These are phyloP conservation scores for Trichopoda pennipes DNA, from an alignment of 2,888 invertebrate species.

Conservation along the genomic window DNA sequence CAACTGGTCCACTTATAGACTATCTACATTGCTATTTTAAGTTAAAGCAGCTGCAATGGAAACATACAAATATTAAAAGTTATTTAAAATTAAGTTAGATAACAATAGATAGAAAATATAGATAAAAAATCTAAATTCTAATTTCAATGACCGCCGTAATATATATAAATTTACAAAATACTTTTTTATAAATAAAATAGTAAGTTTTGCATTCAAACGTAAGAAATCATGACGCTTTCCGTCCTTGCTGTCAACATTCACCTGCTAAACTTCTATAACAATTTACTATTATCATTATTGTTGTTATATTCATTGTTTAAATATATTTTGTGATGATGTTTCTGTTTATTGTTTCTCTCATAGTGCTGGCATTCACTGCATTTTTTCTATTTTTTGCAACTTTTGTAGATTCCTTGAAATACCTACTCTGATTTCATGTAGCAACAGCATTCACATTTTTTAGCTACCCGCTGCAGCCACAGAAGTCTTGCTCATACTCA, in stretches of 20 bases:
- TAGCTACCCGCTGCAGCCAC: not conserved
- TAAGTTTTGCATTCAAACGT: not conserved
- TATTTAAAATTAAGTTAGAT: too few relatives aligned
- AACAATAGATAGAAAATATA: too few relatives aligned
- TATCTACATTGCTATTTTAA: too few relatives aligned
- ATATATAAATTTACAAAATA: not conserved
- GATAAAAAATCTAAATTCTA: too few relatives aligned
- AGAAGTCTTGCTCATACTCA: constrained; percentile 27
- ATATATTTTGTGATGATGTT: constrained; percentile 43
- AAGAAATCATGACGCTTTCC: constrained; percentile 36
- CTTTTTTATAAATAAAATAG: too few relatives aligned
- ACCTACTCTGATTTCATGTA: constrained; percentile 61
- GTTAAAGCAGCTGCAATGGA: too few relatives aligned
- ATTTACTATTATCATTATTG: constrained; percentile 63
- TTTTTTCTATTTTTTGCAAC: constrained; percentile 3
- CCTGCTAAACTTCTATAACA: constrained; percentile 59
- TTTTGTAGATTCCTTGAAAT: constrained; percentile 56
- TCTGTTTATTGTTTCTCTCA: not conserved
- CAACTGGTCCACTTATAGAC: too few relatives aligned
- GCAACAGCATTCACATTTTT: constrained; percentile 4
- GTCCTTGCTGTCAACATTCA: constrained; percentile 55
- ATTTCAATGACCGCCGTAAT: too few relatives aligned
- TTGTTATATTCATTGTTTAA: constrained; percentile 40
- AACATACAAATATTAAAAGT: too few relatives aligned
- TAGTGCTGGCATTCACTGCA: constrained; percentile 13